These are phyloP conservation scores for Pelmatolapia mariae DNA, from an alignment of 2,113 vertebrate species.

Conservation along the genomic window DNA sequence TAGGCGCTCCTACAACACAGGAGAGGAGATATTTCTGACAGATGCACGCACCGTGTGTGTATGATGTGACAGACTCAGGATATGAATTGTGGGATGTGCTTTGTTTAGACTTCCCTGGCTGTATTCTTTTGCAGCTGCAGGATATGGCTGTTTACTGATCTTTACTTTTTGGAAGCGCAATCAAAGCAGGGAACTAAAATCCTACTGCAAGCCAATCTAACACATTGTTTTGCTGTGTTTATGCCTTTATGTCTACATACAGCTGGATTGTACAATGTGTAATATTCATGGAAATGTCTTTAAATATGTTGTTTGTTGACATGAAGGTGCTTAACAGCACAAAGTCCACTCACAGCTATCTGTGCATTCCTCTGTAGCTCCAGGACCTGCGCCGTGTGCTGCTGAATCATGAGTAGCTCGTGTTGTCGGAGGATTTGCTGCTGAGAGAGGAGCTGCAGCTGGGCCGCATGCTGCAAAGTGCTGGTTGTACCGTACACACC, in stretches of 20 bases:
- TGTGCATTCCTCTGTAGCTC: constrained; percentile 89
- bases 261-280: not conserved
- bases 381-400: constrained; percentile 93
- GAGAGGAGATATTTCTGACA: not conserved
- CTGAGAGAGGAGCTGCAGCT: constrained; percentile 95
- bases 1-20: constrained; percentile 80
- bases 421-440: constrained; percentile 96
- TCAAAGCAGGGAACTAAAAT: not conserved
- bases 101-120: not conserved
- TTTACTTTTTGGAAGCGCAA: not conserved
- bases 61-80: not conserved
- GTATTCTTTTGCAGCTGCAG: not conserved
- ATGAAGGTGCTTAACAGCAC: not conserved
- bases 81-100: not conserved
- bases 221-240: not conserved
- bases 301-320: not conserved
- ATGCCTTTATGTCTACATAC: not conserved
- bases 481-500: constrained; percentile 84
- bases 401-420: constrained; percentile 93
- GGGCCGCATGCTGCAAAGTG: constrained; percentile 92
- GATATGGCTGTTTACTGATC: not conserved
- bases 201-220: not conserved
- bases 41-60: not conserved
- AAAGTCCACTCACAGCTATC: constrained; percentile 48
- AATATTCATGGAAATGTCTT: not conserved